A percentile compares a stretch with the other conserved stretches of the same genome.
Evolutionary conservation across 2,113 vertebrate species (phyloP).

Genomic region (Phyllopteryx taeniolatus): DNA sequence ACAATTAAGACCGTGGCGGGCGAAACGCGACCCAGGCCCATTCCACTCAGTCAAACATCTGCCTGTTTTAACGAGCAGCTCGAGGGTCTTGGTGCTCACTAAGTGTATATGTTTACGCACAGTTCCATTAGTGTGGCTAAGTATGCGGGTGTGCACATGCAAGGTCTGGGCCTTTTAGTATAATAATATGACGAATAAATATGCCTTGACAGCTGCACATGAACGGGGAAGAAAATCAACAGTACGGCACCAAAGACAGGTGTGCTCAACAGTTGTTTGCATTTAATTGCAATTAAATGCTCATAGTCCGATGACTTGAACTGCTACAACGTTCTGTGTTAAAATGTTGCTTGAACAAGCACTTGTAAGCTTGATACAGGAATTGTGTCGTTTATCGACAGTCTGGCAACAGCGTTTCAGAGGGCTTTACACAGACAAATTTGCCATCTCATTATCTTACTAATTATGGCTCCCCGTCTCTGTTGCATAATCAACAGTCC

Average conservation of each 20-base stretch:
- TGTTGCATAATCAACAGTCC: slow-evolving; percentile 69
- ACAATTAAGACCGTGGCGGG: slow-evolving; percentile 50
- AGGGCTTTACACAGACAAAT: slow-evolving; percentile 60
- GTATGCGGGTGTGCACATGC: slow-evolving; percentile 17
- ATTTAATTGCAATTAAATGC: slow-evolving; percentile 11
- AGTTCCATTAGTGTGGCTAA: slow-evolving; percentile 4
- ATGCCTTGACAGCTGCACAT: slow-evolving; percentile 58
- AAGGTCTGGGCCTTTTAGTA: slow-evolving; percentile 5
- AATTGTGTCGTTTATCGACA: slow-evolving; percentile 25
- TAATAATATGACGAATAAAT: slow-evolving; percentile 34
- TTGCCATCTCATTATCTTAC: slow-evolving; percentile 68
- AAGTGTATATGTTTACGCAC: slow-evolving; percentile 15
- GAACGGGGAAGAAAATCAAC: slow-evolving; percentile 39
- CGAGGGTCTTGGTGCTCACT: slow-evolving; percentile 27
- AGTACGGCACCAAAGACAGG: slow-evolving; percentile 37
- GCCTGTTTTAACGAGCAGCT: slow-evolving; percentile 62
- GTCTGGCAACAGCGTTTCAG: slow-evolving; percentile 54
- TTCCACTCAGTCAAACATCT: slow-evolving; percentile 65
- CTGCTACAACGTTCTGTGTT: slow-evolving; percentile 4
- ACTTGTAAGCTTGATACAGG: slow-evolving; percentile 36
- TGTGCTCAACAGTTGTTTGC: slow-evolving; percentile 24
- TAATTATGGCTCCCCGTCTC: slow-evolving; percentile 67
- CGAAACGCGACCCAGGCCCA: slow-evolving; percentile 53
- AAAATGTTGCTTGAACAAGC: slow-evolving; percentile 20
- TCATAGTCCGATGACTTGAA: slow-evolving; percentile 3